Evolutionary conservation across 2,888 invertebrate species (phyloP), one percentile per base, ranked within the genome.

Genomic region (Cephus sareptanus): DNA sequence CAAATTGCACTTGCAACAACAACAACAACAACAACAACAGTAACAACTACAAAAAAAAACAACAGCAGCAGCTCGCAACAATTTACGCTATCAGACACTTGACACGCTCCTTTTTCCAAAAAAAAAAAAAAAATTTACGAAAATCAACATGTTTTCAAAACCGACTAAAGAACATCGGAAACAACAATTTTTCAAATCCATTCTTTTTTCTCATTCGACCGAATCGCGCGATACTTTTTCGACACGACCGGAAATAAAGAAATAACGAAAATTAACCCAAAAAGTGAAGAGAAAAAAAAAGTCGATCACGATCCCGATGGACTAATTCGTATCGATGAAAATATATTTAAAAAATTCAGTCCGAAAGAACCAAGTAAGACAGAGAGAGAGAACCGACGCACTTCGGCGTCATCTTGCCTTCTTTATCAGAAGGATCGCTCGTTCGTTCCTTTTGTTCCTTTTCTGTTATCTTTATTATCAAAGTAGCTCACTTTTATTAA

Each of bases 141-240:
- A 13, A 33, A 30, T 15, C 71, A 31, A 4, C 71, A 11, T 15
- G 9, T 31, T 71, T 11, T 71, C 71, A 15, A 34, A 15, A 23
- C 30, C 71, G 71, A 31, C 33, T 11, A 30, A 71, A 71, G 30
- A 31, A 71, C 34, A 15, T 15, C 71, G 23, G 23, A 56, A 56
- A 56, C 6, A 56, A 56, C 6, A 23, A 9, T 56, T 56, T 56
- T 56, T 9, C 56, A 80, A 74, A 79, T 80, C 78, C 75, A 73
- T 78, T 83, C 75, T 82, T 82, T 82, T 77, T 77, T 80, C 31
- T 79, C 74, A 76, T 79, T 80, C 74, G 79, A 35, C 74, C 77
- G 80, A 84, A 81, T 79, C 83, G 80, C 82, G 82, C 75, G 73
- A 77, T 78, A 74, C 81, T 81, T 82, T 82, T 81, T 83, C 79